A percentile compares a stretch with the other conserved stretches of the same genome.
phyloP scores from a whole-genome alignment of 2,797 vertebrate genomes.

The Natrix natrix region DNA sequence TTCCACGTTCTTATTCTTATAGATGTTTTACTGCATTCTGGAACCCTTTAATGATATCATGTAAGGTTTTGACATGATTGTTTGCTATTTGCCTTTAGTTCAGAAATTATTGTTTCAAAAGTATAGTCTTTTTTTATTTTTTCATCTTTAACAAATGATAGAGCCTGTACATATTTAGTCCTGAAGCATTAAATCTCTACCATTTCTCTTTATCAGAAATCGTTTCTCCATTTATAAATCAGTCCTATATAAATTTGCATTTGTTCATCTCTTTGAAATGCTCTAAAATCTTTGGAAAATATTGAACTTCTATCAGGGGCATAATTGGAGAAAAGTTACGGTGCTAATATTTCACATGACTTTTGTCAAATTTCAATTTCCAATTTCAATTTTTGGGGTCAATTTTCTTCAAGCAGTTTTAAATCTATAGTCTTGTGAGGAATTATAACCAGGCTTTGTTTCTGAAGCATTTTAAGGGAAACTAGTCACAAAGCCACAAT shows the following conservation, averaged over 20 bases:
- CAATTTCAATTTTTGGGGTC: background rate
- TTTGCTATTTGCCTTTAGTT: background rate
- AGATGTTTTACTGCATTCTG: background rate
- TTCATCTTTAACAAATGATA: background rate
- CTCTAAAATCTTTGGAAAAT: background rate
- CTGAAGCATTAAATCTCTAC: background rate
- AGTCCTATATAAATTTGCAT: background rate
- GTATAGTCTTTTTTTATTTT: background rate
- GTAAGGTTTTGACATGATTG: background rate
- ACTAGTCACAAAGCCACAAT: background rate
- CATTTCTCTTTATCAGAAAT: background rate
- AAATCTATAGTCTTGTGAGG: background rate
- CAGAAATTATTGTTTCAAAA: background rate
- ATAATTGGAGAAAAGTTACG: background rate
- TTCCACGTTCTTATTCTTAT: background rate
- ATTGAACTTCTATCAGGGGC: background rate
- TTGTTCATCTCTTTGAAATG: background rate
- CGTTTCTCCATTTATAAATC: background rate
- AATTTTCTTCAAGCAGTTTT: background rate
- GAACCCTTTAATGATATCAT: background rate
- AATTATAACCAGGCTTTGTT: background rate
- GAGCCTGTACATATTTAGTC: background rate
- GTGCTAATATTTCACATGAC: background rate
- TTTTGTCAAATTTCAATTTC: background rate
- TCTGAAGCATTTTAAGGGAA: background rate